Percentiles rank a stretch among this genome's conserved stretches.
phyloP scores from a whole-genome alignment of 2,113 vertebrate genomes.

The Mirza zaza region DNA sequence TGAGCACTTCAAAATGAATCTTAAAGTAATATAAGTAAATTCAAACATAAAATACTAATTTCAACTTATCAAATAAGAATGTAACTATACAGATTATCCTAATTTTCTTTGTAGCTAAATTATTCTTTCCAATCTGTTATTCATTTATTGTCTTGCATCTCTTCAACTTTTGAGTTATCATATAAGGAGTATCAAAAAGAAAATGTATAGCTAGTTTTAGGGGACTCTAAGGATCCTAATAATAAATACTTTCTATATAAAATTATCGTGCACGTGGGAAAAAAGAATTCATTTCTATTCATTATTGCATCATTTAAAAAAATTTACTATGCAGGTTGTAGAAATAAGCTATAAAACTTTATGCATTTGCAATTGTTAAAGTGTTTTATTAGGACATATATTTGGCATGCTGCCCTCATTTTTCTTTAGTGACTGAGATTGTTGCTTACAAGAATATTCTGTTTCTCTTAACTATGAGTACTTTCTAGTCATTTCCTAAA shows the following conservation, averaged over 20 bases:
- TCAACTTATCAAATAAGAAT: neutral
- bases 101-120: neutral
- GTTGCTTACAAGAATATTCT: conserved; percentile 64
- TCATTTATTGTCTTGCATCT: neutral
- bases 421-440: conserved; percentile 29
- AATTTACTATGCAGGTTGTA: conserved; percentile 54
- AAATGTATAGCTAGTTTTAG: conserved; percentile 30
- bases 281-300: conserved; percentile 63
- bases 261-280: conserved; percentile 60
- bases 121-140: neutral
- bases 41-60: neutral
- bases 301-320: conserved; percentile 47
- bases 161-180: neutral
- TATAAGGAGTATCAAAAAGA: neutral
- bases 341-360: conserved; percentile 69
- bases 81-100: neutral
- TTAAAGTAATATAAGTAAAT: neutral
- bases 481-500: conserved; percentile 61
- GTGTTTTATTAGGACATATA: conserved; percentile 76
- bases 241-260: conserved; percentile 72
- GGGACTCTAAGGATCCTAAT: conserved; percentile 42
- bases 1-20: neutral
- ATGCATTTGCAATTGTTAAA: conserved; percentile 67
- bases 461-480: neutral
- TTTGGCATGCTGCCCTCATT: conserved; percentile 20